Conservation (phyloP, 2,113 vertebrate genomes). For the Plectropomus leopardus region DNA sequence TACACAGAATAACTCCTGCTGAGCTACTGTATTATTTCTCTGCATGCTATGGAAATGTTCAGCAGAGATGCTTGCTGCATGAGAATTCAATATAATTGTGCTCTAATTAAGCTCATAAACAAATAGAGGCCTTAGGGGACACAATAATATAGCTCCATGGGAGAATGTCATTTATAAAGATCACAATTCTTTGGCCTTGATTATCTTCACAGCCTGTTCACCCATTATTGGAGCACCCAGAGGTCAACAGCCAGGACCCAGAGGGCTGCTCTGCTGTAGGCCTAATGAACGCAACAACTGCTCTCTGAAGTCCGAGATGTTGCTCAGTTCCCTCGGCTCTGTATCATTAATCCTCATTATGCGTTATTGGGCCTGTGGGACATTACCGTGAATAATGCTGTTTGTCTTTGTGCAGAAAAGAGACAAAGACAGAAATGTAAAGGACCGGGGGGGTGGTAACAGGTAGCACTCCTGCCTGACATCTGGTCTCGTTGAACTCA, state of each 20-base stretch:
- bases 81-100: constrained; percentile 56
- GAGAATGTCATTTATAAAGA: constrained; percentile 67
- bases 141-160: constrained; percentile 49
- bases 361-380: constrained; percentile 56
- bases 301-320: constrained; percentile 58
- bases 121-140: constrained; percentile 71
- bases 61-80: constrained; percentile 48
- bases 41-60: constrained; percentile 48
- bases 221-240: constrained; percentile 55
- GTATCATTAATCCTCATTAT: constrained; percentile 65
- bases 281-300: constrained; percentile 59
- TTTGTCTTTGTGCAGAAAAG: constrained; percentile 50
- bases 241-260: constrained; percentile 55
- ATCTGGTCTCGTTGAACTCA: constrained; percentile 52
- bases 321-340: constrained; percentile 26
- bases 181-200: constrained; percentile 67
- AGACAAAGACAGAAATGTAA: constrained; percentile 36
- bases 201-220: constrained; percentile 58
- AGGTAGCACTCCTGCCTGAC: constrained; percentile 41
- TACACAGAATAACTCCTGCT: constrained; percentile 41
- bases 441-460: constrained; percentile 3
- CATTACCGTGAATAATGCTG: constrained; percentile 59
- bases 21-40: constrained; percentile 39
- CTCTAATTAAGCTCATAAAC: constrained; percentile 82
- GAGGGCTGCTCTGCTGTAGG: constrained; percentile 37